Evolutionary conservation across 2,113 vertebrate genomes (phyloP).

Genomic region (Sciurus niger): DNA sequence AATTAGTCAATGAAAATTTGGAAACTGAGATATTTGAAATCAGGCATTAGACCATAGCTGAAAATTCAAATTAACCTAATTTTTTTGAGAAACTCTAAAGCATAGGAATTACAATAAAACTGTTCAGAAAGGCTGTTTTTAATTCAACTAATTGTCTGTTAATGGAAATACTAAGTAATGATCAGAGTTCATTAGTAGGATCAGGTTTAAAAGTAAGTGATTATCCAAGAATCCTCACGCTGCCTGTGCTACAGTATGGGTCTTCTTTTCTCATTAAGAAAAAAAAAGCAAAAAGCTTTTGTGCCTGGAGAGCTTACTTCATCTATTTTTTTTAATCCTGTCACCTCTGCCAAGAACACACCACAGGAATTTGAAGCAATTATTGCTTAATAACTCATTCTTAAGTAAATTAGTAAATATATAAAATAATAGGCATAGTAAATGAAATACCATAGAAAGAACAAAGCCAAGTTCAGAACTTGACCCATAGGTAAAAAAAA

Average conservation of each 20-base stretch:
- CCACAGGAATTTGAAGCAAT: not conserved
- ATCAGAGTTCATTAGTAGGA: not conserved
- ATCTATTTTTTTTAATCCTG: not conserved
- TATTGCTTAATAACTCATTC: not conserved
- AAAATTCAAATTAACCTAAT: not conserved
- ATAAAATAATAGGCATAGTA: slow-evolving; percentile 9
- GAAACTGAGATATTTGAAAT: not conserved
- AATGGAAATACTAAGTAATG: not conserved
- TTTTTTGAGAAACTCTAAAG: not conserved
- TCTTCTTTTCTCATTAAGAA: not conserved
- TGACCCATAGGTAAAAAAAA: not conserved
- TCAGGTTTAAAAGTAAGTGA: not conserved
- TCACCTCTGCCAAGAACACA: not conserved
- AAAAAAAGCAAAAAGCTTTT: not conserved
- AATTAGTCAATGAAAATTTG: not conserved
- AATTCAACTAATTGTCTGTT: not conserved
- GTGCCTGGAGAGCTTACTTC: not conserved
- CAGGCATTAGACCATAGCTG: not conserved
- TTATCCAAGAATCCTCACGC: not conserved
- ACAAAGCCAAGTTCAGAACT: slow-evolving; percentile 5
- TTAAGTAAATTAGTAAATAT: not conserved
- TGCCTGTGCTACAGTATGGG: not conserved
- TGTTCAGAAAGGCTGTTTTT: not conserved
- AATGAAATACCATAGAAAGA: not conserved
- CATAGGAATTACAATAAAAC: not conserved